Evolutionary conservation across 2,888 invertebrate genomes (phyloP).

Genomic region (Prionchulus punctatus): DNA sequence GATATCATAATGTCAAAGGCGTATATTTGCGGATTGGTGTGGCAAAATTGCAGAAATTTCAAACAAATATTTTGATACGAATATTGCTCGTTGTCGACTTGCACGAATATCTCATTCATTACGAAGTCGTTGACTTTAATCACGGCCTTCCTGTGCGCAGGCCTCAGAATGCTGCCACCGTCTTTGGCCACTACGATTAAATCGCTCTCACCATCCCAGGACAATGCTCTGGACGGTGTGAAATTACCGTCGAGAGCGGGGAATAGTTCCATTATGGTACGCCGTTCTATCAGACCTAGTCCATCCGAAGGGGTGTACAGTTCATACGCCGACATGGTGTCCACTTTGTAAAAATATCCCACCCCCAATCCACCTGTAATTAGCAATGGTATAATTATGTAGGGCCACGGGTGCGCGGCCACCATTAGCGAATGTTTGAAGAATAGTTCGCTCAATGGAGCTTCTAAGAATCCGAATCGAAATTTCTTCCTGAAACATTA

Average conservation of each 20-base stretch:
- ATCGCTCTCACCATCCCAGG: conserved; percentile 1
- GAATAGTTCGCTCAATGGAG: not conserved
- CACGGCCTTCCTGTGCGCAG: conserved; percentile 35
- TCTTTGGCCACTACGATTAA: conserved; percentile 66
- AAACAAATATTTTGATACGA: conserved; percentile 26
- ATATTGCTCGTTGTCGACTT: conserved; percentile 20
- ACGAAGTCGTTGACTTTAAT: conserved; percentile 24
- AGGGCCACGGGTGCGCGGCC: not conserved
- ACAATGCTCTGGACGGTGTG: not conserved
- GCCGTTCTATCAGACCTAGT: not conserved
- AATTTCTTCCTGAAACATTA: not conserved
- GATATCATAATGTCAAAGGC: not conserved
- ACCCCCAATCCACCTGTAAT: not conserved
- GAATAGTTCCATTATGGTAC: conserved; percentile 2
- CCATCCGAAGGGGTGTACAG: not conserved
- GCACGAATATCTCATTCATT: conserved; percentile 16
- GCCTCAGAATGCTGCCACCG: conserved; percentile 57
- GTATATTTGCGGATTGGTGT: not conserved
- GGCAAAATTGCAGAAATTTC: conserved; percentile 3
- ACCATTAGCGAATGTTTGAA: not conserved
- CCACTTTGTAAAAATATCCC: not conserved
- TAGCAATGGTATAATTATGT: not conserved
- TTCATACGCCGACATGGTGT: not conserved
- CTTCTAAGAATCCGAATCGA: not conserved
- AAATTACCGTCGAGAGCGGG: conserved; percentile 3